These are phyloP conservation scores for Melanotaenia boesemani DNA, from an alignment of 2,797 vertebrate species.

Conservation along the genomic window DNA sequence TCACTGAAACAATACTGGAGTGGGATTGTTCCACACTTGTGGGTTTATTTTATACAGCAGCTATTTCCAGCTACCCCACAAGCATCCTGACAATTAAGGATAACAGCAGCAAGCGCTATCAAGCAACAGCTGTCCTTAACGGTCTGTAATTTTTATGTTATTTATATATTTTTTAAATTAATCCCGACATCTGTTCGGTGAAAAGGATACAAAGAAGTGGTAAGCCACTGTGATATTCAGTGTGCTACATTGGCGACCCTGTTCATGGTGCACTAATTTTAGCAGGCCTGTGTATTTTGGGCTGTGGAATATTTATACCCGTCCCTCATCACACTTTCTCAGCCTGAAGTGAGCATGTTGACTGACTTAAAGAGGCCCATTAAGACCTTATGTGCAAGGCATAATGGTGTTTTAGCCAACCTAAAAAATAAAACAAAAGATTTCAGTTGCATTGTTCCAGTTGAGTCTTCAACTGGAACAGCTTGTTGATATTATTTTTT, in stretches of 20 bases:
- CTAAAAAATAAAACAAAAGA: background rate
- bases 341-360: conserved; percentile 73
- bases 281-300: conserved; percentile 81
- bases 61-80: conserved; percentile 18
- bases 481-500: background rate
- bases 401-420: conserved; percentile 26
- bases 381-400: conserved; percentile 51
- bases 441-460: background rate
- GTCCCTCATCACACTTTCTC: conserved; percentile 81
- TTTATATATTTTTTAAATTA: conserved; percentile 14
- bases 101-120: background rate
- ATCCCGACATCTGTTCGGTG: conserved; percentile 39
- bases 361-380: conserved; percentile 72
- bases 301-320: conserved; percentile 82
- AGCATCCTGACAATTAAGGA: conserved; percentile 6
- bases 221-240: conserved; percentile 69
- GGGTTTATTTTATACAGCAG: conserved; percentile 2
- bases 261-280: conserved; percentile 86
- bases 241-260: conserved; percentile 87
- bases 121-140: conserved; percentile 55
- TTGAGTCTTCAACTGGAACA: background rate
- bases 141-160: conserved; percentile 12
- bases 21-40: background rate
- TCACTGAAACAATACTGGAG: background rate
- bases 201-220: conserved; percentile 61